phyloP scores from a whole-genome alignment of 1,140 invertebrate species.

The Cherax destructor region DNA sequence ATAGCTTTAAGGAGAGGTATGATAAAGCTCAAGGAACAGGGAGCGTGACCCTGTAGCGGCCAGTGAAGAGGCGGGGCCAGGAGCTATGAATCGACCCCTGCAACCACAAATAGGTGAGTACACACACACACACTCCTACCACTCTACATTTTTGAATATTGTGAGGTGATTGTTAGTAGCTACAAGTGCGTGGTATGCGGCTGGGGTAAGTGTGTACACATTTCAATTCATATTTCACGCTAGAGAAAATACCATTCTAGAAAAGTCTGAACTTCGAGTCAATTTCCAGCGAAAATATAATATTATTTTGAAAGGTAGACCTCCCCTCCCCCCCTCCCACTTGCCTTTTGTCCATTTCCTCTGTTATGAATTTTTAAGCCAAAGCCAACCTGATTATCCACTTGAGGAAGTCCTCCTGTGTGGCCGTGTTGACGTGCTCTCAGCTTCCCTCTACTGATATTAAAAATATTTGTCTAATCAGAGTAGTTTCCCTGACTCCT shows the following conservation, averaged over 20 bases:
- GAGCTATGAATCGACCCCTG: too few relatives aligned
- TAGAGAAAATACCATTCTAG: background rate
- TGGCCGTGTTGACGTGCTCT: background rate
- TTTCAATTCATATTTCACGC: background rate
- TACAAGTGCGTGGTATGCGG: too few relatives aligned
- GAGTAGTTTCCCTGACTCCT: background rate
- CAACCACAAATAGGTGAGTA: too few relatives aligned
- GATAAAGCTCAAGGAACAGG: too few relatives aligned
- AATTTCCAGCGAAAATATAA: background rate
- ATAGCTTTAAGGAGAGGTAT: too few relatives aligned
- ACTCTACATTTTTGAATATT: too few relatives aligned
- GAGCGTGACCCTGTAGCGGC: too few relatives aligned
- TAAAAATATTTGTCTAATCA: background rate
- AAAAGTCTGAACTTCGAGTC: background rate
- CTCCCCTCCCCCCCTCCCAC: too few relatives aligned
- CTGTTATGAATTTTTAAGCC: background rate
- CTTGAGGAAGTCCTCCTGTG: background rate
- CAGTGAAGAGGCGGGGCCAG: too few relatives aligned
- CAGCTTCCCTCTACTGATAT: background rate
- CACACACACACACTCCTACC: too few relatives aligned
- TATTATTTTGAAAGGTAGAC: background rate
- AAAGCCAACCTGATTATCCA: background rate
- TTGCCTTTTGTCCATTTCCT: background rate
- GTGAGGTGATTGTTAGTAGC: too few relatives aligned
- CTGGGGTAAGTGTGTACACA: too few relatives aligned